Evolutionary conservation across 2,113 vertebrate genomes (phyloP).

Genomic region (Erpornis zantholeuca): DNA sequence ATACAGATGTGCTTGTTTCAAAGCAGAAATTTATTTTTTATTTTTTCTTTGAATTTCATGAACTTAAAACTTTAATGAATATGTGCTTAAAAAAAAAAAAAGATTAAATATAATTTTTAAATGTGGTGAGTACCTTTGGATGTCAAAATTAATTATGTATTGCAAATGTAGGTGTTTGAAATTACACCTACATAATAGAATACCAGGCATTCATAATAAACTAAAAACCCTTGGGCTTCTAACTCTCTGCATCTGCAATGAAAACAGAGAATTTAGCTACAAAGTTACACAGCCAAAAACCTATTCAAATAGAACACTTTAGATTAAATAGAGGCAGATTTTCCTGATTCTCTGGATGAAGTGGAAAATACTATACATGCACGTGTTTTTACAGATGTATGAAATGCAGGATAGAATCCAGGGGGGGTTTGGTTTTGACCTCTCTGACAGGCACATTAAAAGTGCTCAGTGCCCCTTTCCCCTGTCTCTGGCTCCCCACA

Average conservation of each 20-base stretch:
- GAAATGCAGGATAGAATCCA: neutral
- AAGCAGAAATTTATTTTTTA: neutral
- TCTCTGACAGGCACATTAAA: neutral
- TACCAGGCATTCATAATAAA: neutral
- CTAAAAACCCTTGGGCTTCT: neutral
- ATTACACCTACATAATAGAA: neutral
- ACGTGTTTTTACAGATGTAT: neutral
- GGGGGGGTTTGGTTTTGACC: neutral
- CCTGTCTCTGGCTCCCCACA: neutral
- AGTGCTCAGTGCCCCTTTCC: neutral
- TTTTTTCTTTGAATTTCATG: neutral
- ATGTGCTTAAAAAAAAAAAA: neutral
- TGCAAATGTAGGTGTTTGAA: constrained; percentile 1
- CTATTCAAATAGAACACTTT: neutral
- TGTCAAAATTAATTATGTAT: neutral
- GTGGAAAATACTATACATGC: neutral
- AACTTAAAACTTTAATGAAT: neutral
- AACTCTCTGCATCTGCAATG: neutral
- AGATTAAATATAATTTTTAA: neutral
- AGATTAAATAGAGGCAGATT: neutral
- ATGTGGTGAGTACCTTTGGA: neutral
- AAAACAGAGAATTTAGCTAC: neutral
- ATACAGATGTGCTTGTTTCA: neutral
- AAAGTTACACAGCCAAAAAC: neutral
- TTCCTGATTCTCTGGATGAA: neutral